These are phyloP conservation scores for Sialis lutaria DNA, from an alignment of 2,888 invertebrate species.

Conservation along the genomic window DNA sequence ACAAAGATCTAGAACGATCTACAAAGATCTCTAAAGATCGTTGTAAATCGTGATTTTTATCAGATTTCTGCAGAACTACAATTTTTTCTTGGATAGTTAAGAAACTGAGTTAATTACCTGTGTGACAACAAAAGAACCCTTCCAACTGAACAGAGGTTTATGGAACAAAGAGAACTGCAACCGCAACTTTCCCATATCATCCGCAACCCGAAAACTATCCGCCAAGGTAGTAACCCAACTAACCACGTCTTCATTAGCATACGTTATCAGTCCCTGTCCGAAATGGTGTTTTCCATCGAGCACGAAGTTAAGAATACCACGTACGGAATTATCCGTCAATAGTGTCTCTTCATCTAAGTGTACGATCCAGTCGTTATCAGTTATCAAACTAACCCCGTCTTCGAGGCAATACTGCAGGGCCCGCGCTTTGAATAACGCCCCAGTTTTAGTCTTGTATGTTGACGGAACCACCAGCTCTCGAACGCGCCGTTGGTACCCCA, in stretches of 20 bases:
- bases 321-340: slow-evolving; percentile 77
- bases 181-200: slow-evolving; percentile 93
- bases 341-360: slow-evolving; percentile 95
- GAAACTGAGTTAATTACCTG: slow-evolving; percentile 41
- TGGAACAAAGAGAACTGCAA: slow-evolving; percentile 87
- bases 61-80: too few relatives aligned
- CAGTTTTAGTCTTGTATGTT: slow-evolving; percentile 72
- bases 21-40: too few relatives aligned
- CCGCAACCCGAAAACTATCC: slow-evolving; percentile 88
- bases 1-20: too few relatives aligned
- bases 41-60: too few relatives aligned
- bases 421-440: slow-evolving; percentile 85
- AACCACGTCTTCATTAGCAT: slow-evolving; percentile 90
- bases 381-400: slow-evolving; percentile 67
- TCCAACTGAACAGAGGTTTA: slow-evolving; percentile 93
- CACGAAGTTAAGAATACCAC: slow-evolving; percentile 86
- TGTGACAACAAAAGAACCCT: slow-evolving; percentile 93
- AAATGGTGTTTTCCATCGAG: slow-evolving; percentile 87
- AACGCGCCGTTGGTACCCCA: slow-evolving; percentile 62
- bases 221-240: slow-evolving; percentile 95
- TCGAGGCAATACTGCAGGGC: slow-evolving; percentile 93
- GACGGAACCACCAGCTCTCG: slow-evolving; percentile 80
- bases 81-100: too few relatives aligned
- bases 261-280: slow-evolving; percentile 90
- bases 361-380: slow-evolving; percentile 90